A percentile compares a stretch with the other conserved stretches of the same genome.
Conservation (phyloP, 2,888 invertebrate genomes). For the Zootermopsis nevadensis region DNA sequence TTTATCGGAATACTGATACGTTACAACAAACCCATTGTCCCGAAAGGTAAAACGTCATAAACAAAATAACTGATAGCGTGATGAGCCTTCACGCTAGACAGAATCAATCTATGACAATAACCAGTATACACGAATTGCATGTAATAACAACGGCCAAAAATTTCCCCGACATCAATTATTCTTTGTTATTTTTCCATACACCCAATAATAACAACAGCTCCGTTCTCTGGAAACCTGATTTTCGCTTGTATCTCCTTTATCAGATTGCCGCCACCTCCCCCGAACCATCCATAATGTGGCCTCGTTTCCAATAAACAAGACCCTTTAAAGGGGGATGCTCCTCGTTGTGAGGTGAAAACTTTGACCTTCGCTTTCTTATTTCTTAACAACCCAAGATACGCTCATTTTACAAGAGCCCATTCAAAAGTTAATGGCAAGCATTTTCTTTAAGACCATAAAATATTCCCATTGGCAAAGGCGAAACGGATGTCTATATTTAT, state of each 20-base stretch:
- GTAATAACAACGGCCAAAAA: background rate
- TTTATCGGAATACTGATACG: no score
- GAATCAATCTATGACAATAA: conserved; percentile 15
- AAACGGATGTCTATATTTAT: no score
- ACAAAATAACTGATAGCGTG: conserved; percentile 14
- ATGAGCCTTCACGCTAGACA: background rate
- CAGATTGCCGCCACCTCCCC: conserved; percentile 41
- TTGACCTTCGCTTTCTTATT: conserved; percentile 9
- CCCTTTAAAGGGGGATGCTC: conserved; percentile 1
- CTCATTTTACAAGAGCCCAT: background rate
- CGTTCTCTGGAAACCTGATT: conserved; percentile 43
- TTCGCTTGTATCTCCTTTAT: conserved; percentile 29
- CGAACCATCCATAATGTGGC: conserved; percentile 15
- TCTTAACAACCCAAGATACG: background rate
- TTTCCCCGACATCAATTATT: conserved; percentile 30
- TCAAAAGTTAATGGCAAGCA: background rate
- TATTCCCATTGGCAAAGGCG: no score
- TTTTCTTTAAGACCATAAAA: background rate
- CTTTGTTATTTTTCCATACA: conserved; percentile 39
- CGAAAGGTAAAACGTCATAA: background rate
- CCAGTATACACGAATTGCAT: background rate
- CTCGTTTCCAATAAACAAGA: conserved; percentile 35
- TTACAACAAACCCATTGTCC: no score
- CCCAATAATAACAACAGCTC: background rate
- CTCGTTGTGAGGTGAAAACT: background rate